A percentile compares a stretch with the other conserved stretches of the same genome.
Evolutionary conservation across 2,888 invertebrate species (phyloP).

Genomic region (Diaphora mendica): DNA sequence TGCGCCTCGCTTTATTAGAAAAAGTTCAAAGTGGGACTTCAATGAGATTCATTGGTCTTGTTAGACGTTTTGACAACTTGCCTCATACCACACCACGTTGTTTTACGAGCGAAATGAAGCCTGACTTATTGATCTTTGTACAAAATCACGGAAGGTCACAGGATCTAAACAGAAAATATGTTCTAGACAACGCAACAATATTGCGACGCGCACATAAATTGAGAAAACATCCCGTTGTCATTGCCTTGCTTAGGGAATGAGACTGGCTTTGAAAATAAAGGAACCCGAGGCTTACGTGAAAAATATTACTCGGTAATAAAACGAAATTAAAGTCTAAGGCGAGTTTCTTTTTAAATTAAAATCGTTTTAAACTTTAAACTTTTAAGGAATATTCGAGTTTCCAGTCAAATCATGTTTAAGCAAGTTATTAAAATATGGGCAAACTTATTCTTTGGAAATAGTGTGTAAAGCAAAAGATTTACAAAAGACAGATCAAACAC

Average conservation of each 20-base stretch:
- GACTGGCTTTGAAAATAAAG: slow-evolving; percentile 4
- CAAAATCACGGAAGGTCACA: slow-evolving; percentile 3
- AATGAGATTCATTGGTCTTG: slow-evolving; percentile 46
- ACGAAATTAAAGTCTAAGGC: background rate
- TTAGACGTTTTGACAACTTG: slow-evolving; percentile 36
- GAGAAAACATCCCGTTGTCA: slow-evolving; percentile 5
- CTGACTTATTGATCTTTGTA: slow-evolving; percentile 18
- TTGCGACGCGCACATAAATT: slow-evolving; percentile 15
- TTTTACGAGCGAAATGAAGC: slow-evolving; percentile 18
- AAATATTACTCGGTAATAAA: slow-evolving; percentile 6
- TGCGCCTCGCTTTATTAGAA: slow-evolving; percentile 52
- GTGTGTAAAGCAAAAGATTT: background rate
- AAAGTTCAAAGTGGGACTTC: slow-evolving; percentile 51
- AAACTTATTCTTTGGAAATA: background rate
- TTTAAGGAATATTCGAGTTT: background rate
- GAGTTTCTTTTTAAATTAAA: background rate
- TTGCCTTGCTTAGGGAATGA: slow-evolving; percentile 7
- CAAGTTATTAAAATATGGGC: background rate
- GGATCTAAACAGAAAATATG: slow-evolving; percentile 17
- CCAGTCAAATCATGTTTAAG: background rate
- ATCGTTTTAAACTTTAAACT: background rate
- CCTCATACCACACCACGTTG: slow-evolving; percentile 24
- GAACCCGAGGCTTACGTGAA: background rate
- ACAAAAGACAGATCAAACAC: background rate
- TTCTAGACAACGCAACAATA: slow-evolving; percentile 7